Percentiles rank a stretch among this genome's conserved stretches.
Evolutionary conservation across 2,888 invertebrate genomes (phyloP).

Genomic region (Lathronympha strigana): DNA sequence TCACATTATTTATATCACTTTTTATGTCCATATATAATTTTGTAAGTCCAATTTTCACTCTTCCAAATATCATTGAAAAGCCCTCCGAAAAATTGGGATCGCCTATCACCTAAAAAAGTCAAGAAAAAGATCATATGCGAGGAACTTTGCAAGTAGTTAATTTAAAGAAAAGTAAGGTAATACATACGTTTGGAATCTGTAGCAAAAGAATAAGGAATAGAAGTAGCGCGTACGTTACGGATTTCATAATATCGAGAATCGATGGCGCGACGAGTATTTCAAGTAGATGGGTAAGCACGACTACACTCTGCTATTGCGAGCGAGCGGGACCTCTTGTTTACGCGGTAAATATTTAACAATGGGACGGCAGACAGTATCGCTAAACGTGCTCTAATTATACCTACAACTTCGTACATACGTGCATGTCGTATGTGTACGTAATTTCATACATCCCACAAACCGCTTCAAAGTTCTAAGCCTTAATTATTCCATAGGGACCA

Average conservation of each 20-base stretch:
- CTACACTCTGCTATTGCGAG: constrained; percentile 32
- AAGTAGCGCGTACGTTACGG: constrained; percentile 11
- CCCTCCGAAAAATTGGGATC: constrained; percentile 45
- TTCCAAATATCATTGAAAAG: constrained; percentile 47
- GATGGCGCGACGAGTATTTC: constrained; percentile 16
- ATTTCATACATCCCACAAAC: constrained; percentile 42
- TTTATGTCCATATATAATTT: constrained; percentile 49
- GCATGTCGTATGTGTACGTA: too few relatives aligned
- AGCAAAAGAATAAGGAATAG: constrained; percentile 15
- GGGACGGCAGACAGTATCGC: constrained; percentile 33
- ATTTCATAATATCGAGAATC: constrained; percentile 32
- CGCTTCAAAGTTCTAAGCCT: constrained; percentile 46
- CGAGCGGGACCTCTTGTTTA: constrained; percentile 31
- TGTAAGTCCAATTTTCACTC: constrained; percentile 46
- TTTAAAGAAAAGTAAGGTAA: background rate
- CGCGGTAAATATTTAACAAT: constrained; percentile 29
- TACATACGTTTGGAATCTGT: constrained; percentile 24
- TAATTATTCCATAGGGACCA: constrained; percentile 39
- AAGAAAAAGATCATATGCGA: constrained; percentile 1
- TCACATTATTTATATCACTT: constrained; percentile 47
- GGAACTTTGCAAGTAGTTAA: background rate
- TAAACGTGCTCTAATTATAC: constrained; percentile 36
- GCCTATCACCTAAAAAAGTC: constrained; percentile 47
- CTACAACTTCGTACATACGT: constrained; percentile 32
- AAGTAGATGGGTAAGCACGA: constrained; percentile 33